Percentiles rank a stretch among this genome's conserved stretches.
phyloP scores from a whole-genome alignment of 2,113 vertebrate genomes.

The Epinephelus cyanopodus region DNA sequence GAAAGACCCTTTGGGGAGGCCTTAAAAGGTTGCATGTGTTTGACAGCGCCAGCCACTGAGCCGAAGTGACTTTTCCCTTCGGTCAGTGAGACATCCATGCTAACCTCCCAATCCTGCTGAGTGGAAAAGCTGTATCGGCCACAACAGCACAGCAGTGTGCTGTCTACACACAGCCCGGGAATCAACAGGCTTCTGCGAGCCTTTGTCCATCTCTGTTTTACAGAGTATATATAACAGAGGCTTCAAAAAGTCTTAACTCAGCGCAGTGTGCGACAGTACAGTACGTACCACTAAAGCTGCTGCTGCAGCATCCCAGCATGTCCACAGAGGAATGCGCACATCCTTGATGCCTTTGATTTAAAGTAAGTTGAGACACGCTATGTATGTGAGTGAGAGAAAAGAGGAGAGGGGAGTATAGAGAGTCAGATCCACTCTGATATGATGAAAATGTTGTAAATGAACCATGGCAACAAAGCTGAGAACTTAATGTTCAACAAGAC shows the following conservation, averaged over 20 bases:
- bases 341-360: conserved; percentile 60
- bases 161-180: conserved; percentile 75
- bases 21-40: conserved; percentile 75
- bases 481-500: conserved; percentile 37
- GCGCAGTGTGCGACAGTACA: conserved; percentile 48
- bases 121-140: conserved; percentile 71
- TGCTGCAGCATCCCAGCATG: conserved; percentile 47
- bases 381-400: conserved; percentile 26
- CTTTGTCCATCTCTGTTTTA: conserved; percentile 69
- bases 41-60: conserved; percentile 51
- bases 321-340: conserved; percentile 44
- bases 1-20: conserved; percentile 50
- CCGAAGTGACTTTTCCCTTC: conserved; percentile 66
- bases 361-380: conserved; percentile 27
- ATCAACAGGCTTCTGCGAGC: conserved; percentile 72
- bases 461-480: conserved; percentile 47
- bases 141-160: conserved; percentile 82
- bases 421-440: conserved; percentile 41
- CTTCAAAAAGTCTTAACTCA: conserved; percentile 63
- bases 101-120: conserved; percentile 74
- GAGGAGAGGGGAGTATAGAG: conserved; percentile 14
- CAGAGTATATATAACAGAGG: conserved; percentile 56
- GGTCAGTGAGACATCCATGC: conserved; percentile 56
- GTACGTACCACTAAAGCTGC: conserved; percentile 44
- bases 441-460: conserved; percentile 47